phyloP scores from a whole-genome alignment of 37 sponge, comb jelly and placozoan genomes.

The Ianthella basta region DNA sequence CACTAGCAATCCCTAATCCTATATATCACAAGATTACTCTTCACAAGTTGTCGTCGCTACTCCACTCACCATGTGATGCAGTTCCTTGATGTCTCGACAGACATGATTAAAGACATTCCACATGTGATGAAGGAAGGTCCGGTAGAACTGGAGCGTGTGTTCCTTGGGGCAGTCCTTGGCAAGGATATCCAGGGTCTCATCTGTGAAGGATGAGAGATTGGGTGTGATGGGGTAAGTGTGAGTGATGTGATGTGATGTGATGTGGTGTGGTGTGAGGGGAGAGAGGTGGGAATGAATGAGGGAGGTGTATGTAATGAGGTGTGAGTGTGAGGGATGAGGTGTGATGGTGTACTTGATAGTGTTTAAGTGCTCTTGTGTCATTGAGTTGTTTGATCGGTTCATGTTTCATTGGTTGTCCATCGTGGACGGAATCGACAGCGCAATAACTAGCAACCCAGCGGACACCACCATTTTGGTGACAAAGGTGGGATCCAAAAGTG shows the following conservation, averaged over 20 bases:
- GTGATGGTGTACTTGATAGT: no score
- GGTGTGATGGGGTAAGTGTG: background rate
- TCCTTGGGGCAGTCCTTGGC: conserved; percentile 23
- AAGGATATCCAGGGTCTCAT: conserved; percentile 48
- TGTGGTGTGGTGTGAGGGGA: conserved; percentile 7
- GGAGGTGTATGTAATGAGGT: background rate
- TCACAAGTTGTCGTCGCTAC: background rate
- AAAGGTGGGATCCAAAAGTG: no score
- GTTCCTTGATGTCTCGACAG: conserved; percentile 53
- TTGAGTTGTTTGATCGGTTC: no score
- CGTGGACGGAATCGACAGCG: no score
- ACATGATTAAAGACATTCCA: conserved; percentile 58
- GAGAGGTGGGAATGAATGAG: background rate
- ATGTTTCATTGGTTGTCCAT: no score
- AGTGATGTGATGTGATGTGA: background rate
- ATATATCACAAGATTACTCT: no score
- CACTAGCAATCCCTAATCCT: no score
- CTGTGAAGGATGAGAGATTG: conserved; percentile 16
- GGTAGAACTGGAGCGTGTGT: conserved; percentile 20
- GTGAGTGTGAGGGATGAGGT: background rate
- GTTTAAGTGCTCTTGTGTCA: no score
- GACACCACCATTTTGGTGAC: no score
- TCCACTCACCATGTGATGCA: conserved; percentile 58
- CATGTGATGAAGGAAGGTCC: conserved; percentile 45
- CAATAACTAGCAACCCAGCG: no score